Evolutionary conservation across 2,797 vertebrate genomes (phyloP).

Genomic region (Sebastes vulpes): DNA sequence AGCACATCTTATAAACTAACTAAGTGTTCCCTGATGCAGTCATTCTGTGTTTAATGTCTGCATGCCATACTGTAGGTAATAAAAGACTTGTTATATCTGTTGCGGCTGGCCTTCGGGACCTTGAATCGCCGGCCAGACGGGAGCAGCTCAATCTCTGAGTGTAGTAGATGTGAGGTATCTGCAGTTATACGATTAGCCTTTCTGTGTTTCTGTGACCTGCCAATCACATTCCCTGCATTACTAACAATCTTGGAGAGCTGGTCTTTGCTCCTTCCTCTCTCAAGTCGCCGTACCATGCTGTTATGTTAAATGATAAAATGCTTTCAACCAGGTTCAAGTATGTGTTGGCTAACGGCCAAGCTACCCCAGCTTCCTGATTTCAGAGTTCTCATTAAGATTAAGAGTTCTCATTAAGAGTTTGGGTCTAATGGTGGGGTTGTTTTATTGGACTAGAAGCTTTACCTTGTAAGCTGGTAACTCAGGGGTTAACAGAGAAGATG

Average conservation of each 20-base stretch:
- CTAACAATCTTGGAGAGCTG: background rate
- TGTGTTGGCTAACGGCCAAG: background rate
- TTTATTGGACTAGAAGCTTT: background rate
- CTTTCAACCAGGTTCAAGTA: background rate
- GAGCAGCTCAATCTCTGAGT: background rate
- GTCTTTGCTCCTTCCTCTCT: background rate
- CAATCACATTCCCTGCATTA: background rate
- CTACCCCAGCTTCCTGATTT: background rate
- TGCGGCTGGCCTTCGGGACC: background rate
- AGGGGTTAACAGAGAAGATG: background rate
- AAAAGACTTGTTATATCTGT: background rate
- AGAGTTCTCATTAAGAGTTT: background rate
- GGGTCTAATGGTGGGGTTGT: background rate
- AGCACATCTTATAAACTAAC: background rate
- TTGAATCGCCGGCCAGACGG: background rate
- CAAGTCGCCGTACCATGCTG: background rate
- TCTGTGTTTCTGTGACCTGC: background rate
- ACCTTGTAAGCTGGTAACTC: background rate
- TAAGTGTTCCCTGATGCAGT: no score
- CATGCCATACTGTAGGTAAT: background rate
- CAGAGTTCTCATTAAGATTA: background rate
- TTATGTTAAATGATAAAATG: background rate
- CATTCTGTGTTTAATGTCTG: background rate
- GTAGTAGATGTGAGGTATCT: background rate
- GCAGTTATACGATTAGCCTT: background rate